Evolutionary conservation across 1,140 invertebrate genomes (phyloP), one percentile per base, ranked within the genome.

Genomic region (Ceratina australensis): DNA sequence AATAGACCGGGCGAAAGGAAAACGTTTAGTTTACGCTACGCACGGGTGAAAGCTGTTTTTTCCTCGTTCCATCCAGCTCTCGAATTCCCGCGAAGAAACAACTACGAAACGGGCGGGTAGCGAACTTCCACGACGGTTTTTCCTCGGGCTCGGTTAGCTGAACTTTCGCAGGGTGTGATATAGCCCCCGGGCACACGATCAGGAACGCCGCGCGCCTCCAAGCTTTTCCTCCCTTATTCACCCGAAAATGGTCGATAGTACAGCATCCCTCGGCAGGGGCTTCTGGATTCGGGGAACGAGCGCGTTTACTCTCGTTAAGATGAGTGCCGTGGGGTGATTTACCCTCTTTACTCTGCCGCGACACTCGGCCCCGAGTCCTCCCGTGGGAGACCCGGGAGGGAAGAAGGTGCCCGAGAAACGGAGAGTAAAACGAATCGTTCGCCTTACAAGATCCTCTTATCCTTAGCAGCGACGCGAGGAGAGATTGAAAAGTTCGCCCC

Each of bases 241-340:
- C 28, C 60, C 71, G 69, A 72, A 66, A 78, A 78, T 71, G 50
- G 56, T 79, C 56, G 65, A 81, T 78, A 69, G 61, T 59, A 42
- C 5, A 10, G 33, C 24, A 52, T 64, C 66, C 10, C n/a, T 42
- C 52, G 7, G 33, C 24, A 49, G 54, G 24, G 26, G 65, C 57
- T 64, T 52, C 69, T 81, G 85, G 82, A 84, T 79, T 86, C 68
- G 54, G 74, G 60, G 77, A 85, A 85, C 73, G 83, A 81, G 74
- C 72, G 42, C 84, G 66, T 86, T 86, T 83, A 83, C 84, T 83
- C 72, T 86, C 67, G 85, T 86, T 86, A 86, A 86, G 79, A 79
- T 69, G 78, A 85, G 66, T 77, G 73, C 73, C 77, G 72, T 52
- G 73, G 73, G 78, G 65, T 80, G 80, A 86, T 86, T 86, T 81